Percentiles rank a stretch among this genome's conserved stretches.
Evolutionary conservation across 2,888 invertebrate genomes (phyloP).

Genomic region (Norana najaformis): DNA sequence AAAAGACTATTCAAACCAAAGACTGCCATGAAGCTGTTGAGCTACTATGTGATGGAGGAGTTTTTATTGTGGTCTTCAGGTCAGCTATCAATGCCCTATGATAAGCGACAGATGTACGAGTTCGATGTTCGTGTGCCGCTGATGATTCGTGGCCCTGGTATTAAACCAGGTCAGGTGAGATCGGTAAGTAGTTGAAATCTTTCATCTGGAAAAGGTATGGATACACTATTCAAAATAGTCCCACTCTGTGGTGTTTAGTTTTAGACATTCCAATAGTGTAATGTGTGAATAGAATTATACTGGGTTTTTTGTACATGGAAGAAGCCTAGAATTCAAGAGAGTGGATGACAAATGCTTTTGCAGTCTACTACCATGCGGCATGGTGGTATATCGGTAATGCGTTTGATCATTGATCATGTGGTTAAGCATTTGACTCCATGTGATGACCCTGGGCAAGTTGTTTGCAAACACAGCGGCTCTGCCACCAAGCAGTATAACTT

Average conservation of each 20-base stretch:
- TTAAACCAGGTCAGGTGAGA: constrained; percentile 50
- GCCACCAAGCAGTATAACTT: no score
- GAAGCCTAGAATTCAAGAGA: not conserved
- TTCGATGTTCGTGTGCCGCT: constrained; percentile 84
- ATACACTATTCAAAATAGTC: no score
- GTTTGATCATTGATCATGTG: no score
- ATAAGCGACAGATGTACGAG: constrained; percentile 88
- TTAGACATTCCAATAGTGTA: not conserved
- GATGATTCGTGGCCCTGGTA: constrained; percentile 75
- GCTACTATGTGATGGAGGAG: not conserved
- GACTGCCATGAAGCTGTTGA: not conserved
- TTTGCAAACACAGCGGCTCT: no score
- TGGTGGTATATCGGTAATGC: no score
- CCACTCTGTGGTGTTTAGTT: not conserved
- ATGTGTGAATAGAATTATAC: not conserved
- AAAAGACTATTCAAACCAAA: no score
- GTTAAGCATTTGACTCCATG: no score
- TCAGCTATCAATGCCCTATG: constrained; percentile 83
- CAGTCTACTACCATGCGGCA: no score
- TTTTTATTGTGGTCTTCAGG: constrained; percentile 66
- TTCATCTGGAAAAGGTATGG: no score
- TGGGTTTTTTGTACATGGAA: no score
- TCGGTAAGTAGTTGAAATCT: constrained; percentile 47
- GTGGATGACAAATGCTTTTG: no score
- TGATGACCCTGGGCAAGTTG: no score